These are phyloP conservation scores for Aproaerema taeniolella DNA, from an alignment of 2,888 invertebrate genomes.

Conservation along the genomic window DNA sequence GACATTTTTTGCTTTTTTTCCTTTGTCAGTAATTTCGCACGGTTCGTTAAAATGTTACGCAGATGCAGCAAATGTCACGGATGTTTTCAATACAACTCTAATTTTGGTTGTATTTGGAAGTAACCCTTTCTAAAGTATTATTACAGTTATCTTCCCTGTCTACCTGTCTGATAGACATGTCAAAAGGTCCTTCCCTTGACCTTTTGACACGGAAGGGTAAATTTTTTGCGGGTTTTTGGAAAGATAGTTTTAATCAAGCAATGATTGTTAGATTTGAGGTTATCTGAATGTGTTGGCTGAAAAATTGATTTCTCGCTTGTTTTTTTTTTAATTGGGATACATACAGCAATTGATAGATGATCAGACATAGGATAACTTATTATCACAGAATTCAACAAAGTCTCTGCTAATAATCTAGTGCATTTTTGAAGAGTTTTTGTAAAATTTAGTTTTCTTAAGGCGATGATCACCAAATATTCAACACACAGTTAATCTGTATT, in stretches of 20 bases:
- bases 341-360: too few species aligned
- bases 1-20: slow-evolving; percentile 29
- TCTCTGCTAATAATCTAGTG: too few species aligned
- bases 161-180: slow-evolving; percentile 55
- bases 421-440: too few species aligned
- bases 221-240: slow-evolving; percentile 12
- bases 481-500: too few species aligned
- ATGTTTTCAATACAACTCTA: slow-evolving; percentile 65
- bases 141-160: slow-evolving; percentile 46
- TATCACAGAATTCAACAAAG: too few species aligned
- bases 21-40: slow-evolving; percentile 67
- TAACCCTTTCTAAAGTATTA: slow-evolving; percentile 54
- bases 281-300: slow-evolving; percentile 7
- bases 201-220: slow-evolving; percentile 21
- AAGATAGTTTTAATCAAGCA: slow-evolving; percentile 42
- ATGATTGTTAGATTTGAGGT: slow-evolving; percentile 27
- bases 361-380: too few species aligned
- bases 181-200: slow-evolving; percentile 58
- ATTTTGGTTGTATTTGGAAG: slow-evolving; percentile 62
- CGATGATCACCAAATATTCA: too few species aligned
- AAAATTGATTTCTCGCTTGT: neutral
- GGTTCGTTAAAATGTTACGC: slow-evolving; percentile 53
- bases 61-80: slow-evolving; percentile 39
- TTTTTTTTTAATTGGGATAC: neutral
- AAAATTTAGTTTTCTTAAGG: too few species aligned